These are phyloP conservation scores for Sylvicola cinctus DNA, from an alignment of 2,888 invertebrate genomes.

Conservation along the genomic window DNA sequence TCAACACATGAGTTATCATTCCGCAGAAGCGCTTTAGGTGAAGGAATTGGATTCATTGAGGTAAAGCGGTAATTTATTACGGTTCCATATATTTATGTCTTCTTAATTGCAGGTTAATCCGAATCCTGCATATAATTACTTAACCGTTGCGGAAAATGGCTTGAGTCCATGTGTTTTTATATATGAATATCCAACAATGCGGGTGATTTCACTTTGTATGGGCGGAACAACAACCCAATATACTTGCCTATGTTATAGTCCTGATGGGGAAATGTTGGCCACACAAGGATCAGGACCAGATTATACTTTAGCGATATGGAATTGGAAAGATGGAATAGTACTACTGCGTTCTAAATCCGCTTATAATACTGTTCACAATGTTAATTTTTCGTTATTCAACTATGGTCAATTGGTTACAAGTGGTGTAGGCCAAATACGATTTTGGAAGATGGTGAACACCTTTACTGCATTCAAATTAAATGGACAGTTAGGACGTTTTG, in stretches of 20 bases:
- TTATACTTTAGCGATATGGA: constrained; percentile 73
- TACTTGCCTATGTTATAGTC: constrained; percentile 55
- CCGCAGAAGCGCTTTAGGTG: constrained; percentile 52
- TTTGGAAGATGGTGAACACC: constrained; percentile 83
- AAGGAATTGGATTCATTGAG: constrained; percentile 60
- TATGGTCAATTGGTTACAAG: constrained; percentile 60
- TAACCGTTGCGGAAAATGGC: constrained; percentile 75
- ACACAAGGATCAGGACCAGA: constrained; percentile 60
- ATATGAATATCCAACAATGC: constrained; percentile 65
- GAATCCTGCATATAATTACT: constrained; percentile 32
- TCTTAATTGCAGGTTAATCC: constrained; percentile 34
- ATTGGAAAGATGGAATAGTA: constrained; percentile 58
- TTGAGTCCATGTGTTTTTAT: constrained; percentile 52
- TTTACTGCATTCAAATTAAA: constrained; percentile 82
- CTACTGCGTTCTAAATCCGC: constrained; percentile 64
- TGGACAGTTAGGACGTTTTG: constrained; percentile 75
- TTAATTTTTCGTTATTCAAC: constrained; percentile 63
- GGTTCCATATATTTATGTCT: background rate
- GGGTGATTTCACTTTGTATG: constrained; percentile 47
- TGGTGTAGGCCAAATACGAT: constrained; percentile 63
- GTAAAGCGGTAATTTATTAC: constrained; percentile 27
- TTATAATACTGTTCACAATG: constrained; percentile 56
- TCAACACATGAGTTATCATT: constrained; percentile 42
- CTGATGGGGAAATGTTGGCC: constrained; percentile 57
- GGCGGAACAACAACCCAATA: constrained; percentile 57